Base-by-base conservation (phyloP, 2,888 invertebrate genomes). In the Hylaea fasciaria region DNA sequence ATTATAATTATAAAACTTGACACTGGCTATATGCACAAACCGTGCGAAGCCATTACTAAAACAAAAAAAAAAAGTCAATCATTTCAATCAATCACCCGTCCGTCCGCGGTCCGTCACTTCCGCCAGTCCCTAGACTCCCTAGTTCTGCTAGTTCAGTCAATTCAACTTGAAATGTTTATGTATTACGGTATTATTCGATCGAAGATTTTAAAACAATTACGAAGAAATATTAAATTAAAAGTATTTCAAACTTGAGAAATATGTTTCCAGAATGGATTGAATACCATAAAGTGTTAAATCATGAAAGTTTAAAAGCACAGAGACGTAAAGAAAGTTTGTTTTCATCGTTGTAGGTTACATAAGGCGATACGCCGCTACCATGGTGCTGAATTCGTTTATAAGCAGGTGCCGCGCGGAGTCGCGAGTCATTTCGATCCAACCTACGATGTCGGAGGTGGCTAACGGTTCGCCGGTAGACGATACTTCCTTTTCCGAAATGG, bases 401-500 rank as follows among this genome's bases (percentile, higher is more conserved):
- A 89, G 74, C 72, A 78, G 75, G 69, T 73, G 79, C 70, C 71
- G 77, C 73, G 80, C 77, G 72, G 79, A 76, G 73, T 76, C 76
- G 73, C 78, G 78, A 76, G 77, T 87, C 88, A 92, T 81, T 91
- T 83, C 87, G 85, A 82, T 82, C 79, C 85, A 85, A 79, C 83
- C 86, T 81, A 87, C 87, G 83, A 90, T 91, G 92, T 82, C 85
- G 83, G 86, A 86, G 79, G 89, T 83, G 82, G 86, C 79, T 73
- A 84, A 83, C 86, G 85, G 81, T 52, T 70, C 80, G 57, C 75
- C 82, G 83, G 82, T 88, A 80, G 93, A 93, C 78, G 92, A 94
- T 85, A 87, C 86, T 75, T 91, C 92, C 87, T 92, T 93, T 81
- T 85, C 89, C 87, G 94, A 94, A 85, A 97, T 97, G 97, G 97